Conservation (phyloP, 2,888 invertebrate genomes). For the Chymomyza amoena region DNA sequence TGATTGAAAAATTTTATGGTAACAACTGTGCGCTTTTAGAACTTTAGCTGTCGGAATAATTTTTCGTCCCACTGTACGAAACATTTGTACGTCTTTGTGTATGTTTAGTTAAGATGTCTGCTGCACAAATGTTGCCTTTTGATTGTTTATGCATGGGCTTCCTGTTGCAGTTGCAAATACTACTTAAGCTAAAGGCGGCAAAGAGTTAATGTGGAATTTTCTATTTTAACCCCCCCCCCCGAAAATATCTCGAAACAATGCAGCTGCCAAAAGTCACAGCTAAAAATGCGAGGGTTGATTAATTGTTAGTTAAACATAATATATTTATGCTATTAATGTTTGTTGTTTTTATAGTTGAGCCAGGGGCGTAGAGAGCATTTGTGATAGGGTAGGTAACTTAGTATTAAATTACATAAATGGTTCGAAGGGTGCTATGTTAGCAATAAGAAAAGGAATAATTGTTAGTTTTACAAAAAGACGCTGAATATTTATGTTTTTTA, state of each 20-base stretch:
- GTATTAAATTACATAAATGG: too few relatives aligned
- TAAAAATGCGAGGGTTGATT: conserved; percentile 2
- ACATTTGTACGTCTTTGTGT: neutral
- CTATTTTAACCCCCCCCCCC: neutral
- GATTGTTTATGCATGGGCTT: conserved; percentile 30
- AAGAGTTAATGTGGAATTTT: neutral
- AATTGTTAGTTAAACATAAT: neutral
- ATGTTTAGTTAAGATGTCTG: neutral
- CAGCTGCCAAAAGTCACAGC: neutral
- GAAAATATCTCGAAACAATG: neutral
- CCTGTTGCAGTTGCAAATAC: conserved; percentile 39
- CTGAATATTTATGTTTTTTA: too few relatives aligned
- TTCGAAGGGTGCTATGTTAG: too few relatives aligned
- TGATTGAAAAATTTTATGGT: too few relatives aligned
- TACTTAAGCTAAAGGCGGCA: neutral
- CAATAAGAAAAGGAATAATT: too few relatives aligned
- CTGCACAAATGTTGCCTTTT: conserved; percentile 54
- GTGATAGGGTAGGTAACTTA: too few relatives aligned
- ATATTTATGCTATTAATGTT: neutral
- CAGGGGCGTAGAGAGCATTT: too few relatives aligned
- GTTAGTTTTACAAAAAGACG: too few relatives aligned
- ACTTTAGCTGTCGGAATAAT: too few relatives aligned
- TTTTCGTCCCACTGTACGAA: too few relatives aligned
- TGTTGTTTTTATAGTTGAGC: neutral
- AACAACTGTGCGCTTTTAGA: too few relatives aligned